Evolutionary conservation across 2,888 invertebrate species (phyloP), one percentile per base, ranked within the genome.

Genomic region (Sycophila texana): DNA sequence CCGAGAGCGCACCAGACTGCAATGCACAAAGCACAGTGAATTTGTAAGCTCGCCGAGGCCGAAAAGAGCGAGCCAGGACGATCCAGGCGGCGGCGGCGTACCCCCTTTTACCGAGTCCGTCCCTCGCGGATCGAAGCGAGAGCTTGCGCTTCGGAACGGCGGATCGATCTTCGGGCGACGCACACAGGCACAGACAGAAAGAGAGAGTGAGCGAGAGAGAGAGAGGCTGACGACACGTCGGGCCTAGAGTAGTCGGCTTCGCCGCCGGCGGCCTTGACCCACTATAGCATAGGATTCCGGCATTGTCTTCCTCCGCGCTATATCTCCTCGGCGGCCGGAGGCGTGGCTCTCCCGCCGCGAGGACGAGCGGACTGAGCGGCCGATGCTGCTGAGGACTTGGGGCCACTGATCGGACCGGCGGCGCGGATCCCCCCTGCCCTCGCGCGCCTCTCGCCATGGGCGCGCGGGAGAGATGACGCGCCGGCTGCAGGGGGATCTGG

Each of bases 11-110:
- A 61, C 74, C 57, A 75, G 73, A 74, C 80, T 81, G 76, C 76
- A 76, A 80, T 82, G 82, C 75, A 81, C 78, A 66, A 79, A 76
- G 76, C 73, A 68, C 72, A 70, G 76, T 74, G 80, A 82, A 80
- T 78, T 80, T 61, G 53, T 61, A 70, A 53, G 10, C 39, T 7
- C 4, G 39, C 39, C 39, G 39, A 39, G 39, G 39, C 39, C 39
- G 39, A 39, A 39, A 26, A 26, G 26, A 26, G n/a, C 53, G n/a
- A 53, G n/a, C 53, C 53, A 53, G n/a, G 53, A 53, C n/a, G n/a
- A 53, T 14, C 53, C n/a, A n/a, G 53, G 14, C 53, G 53, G 2
- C 53, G 12, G 12, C 53, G 4, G 16, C 53, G 14, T 5, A 14
- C n/a, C 4, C 14, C 53, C 53, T 4, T n/a, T 53, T n/a, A 53